Conservation (phyloP, 2,888 invertebrate species). For the Tenthredo scrophulariae region DNA sequence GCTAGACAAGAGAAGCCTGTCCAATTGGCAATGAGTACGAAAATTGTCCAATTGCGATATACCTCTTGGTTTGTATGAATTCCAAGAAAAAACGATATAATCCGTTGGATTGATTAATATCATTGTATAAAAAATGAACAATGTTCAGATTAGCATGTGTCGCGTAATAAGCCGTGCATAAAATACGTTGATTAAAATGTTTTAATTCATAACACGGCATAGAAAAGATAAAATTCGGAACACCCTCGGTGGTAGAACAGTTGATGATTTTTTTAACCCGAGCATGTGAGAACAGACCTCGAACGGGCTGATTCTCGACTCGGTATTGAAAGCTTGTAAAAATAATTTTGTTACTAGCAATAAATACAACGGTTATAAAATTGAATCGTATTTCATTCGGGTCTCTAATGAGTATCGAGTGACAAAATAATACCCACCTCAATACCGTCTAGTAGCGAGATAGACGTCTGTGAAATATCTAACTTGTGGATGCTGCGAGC, state of each 20-base stretch:
- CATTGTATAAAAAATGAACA: not conserved
- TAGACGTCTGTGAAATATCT: not conserved
- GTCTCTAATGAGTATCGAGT: not conserved
- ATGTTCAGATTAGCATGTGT: not conserved
- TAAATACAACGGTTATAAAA: not conserved
- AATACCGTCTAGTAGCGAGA: slow-evolving; percentile 3
- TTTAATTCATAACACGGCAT: not conserved
- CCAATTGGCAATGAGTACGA: not conserved
- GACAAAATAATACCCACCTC: not conserved
- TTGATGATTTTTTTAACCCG: slow-evolving; percentile 45
- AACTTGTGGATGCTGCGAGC: slow-evolving; percentile 42
- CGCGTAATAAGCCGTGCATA: not conserved
- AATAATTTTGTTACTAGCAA: slow-evolving; percentile 11
- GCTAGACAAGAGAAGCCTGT: not conserved
- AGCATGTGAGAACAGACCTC: slow-evolving; percentile 50
- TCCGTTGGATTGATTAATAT: not conserved
- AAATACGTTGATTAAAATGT: not conserved
- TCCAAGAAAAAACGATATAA: not conserved
- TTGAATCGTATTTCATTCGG: not conserved
- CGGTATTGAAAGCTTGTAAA: slow-evolving; percentile 33
- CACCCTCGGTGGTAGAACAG: slow-evolving; percentile 36
- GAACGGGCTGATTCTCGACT: slow-evolving; percentile 32
- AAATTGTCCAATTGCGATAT: slow-evolving; percentile 17
- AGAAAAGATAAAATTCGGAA: not conserved
- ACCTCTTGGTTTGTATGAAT: slow-evolving; percentile 25